Conservation (phyloP, 2,888 invertebrate genomes). For the Leptinotarsa haldemani region DNA sequence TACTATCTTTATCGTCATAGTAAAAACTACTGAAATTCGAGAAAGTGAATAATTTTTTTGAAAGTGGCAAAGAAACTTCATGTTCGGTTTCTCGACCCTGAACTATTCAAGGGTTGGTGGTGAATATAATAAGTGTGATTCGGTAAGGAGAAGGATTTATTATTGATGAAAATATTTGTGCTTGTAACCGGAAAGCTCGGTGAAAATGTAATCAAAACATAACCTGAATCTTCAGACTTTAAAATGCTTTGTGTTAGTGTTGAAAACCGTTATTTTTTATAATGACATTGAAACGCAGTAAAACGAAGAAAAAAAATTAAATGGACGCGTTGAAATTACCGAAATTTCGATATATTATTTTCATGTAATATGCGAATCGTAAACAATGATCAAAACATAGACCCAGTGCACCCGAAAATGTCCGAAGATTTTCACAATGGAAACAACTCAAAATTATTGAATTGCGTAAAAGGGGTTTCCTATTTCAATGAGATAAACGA, state of each 20-base stretch:
- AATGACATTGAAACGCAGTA: neutral
- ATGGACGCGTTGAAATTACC: slow-evolving; percentile 7
- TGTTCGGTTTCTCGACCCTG: no score
- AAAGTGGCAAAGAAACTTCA: no score
- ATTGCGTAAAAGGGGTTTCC: slow-evolving; percentile 55
- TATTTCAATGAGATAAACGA: slow-evolving; percentile 52
- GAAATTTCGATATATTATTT: slow-evolving; percentile 29
- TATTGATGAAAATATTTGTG: neutral
- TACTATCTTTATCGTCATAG: no score
- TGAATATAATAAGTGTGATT: neutral
- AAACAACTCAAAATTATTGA: slow-evolving; percentile 60
- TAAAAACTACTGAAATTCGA: no score
- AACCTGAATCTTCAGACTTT: neutral
- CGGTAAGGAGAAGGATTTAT: neutral
- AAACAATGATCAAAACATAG: slow-evolving; percentile 66
- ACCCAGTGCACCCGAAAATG: slow-evolving; percentile 65
- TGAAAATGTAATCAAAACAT: neutral
- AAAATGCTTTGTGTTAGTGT: neutral
- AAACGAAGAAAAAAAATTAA: neutral
- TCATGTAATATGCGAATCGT: slow-evolving; percentile 50
- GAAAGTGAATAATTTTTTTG: no score
- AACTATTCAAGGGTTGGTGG: slow-evolving; percentile 1
- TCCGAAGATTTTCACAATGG: slow-evolving; percentile 64
- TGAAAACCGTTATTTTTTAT: neutral
- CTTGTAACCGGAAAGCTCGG: neutral